Conservation (phyloP, 2,113 vertebrate genomes). For the Psittacula cyanocephala region DNA sequence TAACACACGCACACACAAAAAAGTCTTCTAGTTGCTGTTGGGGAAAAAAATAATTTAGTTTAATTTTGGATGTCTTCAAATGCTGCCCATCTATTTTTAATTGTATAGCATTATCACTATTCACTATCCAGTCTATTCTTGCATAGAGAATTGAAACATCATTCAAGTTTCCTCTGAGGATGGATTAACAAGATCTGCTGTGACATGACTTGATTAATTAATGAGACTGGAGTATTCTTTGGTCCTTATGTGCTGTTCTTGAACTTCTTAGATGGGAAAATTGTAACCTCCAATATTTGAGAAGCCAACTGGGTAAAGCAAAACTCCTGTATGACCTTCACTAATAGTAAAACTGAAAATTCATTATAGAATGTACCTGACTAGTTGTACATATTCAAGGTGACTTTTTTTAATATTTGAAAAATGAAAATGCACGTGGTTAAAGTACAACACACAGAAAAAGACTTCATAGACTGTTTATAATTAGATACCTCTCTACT, state of each 20-base stretch:
- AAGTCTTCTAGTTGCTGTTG: neutral
- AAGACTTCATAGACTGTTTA: neutral
- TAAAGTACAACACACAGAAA: neutral
- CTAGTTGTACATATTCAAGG: constrained; percentile 10
- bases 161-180: constrained; percentile 68
- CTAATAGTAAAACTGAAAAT: constrained; percentile 66
- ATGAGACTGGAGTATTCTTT: constrained; percentile 68
- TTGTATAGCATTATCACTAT: constrained; percentile 61
- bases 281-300: constrained; percentile 74
- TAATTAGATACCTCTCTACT: neutral
- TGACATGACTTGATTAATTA: constrained; percentile 76
- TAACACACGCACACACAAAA: neutral
- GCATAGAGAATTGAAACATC: constrained; percentile 73
- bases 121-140: constrained; percentile 69
- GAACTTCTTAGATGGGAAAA: constrained; percentile 70
- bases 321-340: constrained; percentile 66
- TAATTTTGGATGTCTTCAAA: constrained; percentile 24
- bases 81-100: constrained; percentile 43
- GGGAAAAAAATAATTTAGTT: constrained; percentile 5
- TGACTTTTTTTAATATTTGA: neutral
- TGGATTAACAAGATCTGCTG: constrained; percentile 73
- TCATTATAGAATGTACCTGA: constrained; percentile 48
- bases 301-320: constrained; percentile 67
- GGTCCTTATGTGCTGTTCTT: constrained; percentile 60
- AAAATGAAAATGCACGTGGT: neutral